Percentiles rank a stretch among this genome's conserved stretches.
Conservation (phyloP, 1,140 invertebrate genomes). For the Trypoxylus dichotomus region DNA sequence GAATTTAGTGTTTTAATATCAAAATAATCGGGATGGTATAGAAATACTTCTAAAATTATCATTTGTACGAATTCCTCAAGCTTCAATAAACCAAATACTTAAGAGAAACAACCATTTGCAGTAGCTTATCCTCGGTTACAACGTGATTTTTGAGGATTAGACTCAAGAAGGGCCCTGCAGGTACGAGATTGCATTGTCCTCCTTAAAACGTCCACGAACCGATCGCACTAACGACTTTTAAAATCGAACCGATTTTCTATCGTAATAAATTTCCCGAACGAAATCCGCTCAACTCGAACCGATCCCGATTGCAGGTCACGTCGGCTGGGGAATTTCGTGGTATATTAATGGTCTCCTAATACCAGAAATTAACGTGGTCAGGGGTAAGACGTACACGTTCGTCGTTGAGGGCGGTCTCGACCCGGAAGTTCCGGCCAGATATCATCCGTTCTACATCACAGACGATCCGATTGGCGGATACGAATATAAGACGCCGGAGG, state of each 20-base stretch:
- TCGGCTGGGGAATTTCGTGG: constrained; percentile 93
- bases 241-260: not conserved
- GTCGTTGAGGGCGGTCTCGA: constrained; percentile 86
- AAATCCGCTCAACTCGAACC: not conserved
- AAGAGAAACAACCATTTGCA: too few relatives aligned
- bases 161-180: too few relatives aligned
- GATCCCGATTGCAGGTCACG: constrained; percentile 66
- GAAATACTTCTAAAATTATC: too few relatives aligned
- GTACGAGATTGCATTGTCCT: too few relatives aligned
- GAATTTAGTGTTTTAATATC: too few relatives aligned
- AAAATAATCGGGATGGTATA: too few relatives aligned
- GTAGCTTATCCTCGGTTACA: too few relatives aligned
- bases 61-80: too few relatives aligned
- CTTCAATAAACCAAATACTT: too few relatives aligned
- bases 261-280: not conserved
- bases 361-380: constrained; percentile 88
- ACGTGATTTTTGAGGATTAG: too few relatives aligned
- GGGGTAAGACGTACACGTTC: constrained; percentile 89
- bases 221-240: not conserved
- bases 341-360: constrained; percentile 94
- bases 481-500: constrained; percentile 79
- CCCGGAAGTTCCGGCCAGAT: constrained; percentile 74
- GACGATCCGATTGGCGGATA: constrained; percentile 91
- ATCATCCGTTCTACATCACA: constrained; percentile 95
- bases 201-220: too few relatives aligned